Conservation (phyloP, 2,113 vertebrate species). For the Saguinus imperator region DNA sequence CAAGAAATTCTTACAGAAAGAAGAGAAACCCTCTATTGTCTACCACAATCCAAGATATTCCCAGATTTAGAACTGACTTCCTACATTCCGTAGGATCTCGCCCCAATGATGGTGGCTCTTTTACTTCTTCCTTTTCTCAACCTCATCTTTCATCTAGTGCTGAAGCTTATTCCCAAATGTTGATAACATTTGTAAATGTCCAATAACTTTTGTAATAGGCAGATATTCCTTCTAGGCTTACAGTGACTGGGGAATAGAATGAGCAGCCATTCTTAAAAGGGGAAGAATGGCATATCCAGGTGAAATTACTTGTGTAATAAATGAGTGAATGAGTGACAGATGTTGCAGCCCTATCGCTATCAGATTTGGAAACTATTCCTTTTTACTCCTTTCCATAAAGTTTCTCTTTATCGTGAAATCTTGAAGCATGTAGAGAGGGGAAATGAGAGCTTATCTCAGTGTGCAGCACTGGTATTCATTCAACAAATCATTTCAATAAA, state of each 20-base stretch:
- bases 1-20: background rate
- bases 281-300: background rate
- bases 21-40: background rate
- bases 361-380: background rate
- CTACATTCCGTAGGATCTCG: background rate
- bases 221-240: constrained; percentile 20
- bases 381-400: background rate
- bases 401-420: constrained; percentile 12
- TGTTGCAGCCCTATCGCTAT: background rate
- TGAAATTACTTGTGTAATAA: constrained; percentile 35
- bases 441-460: constrained; percentile 15
- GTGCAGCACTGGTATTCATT: constrained; percentile 55
- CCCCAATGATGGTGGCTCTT: background rate
- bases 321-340: constrained; percentile 48
- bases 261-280: background rate
- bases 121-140: background rate
- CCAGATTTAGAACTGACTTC: background rate
- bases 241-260: background rate
- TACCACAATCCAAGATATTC: background rate
- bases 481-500: constrained; percentile 62
- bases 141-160: background rate
- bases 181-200: background rate
- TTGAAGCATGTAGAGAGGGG: background rate
- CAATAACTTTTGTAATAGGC: constrained; percentile 30
- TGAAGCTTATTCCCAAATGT: constrained; percentile 16